Evolutionary conservation across 2,113 vertebrate genomes (phyloP).

Genomic region (Sapayoa aenigma): DNA sequence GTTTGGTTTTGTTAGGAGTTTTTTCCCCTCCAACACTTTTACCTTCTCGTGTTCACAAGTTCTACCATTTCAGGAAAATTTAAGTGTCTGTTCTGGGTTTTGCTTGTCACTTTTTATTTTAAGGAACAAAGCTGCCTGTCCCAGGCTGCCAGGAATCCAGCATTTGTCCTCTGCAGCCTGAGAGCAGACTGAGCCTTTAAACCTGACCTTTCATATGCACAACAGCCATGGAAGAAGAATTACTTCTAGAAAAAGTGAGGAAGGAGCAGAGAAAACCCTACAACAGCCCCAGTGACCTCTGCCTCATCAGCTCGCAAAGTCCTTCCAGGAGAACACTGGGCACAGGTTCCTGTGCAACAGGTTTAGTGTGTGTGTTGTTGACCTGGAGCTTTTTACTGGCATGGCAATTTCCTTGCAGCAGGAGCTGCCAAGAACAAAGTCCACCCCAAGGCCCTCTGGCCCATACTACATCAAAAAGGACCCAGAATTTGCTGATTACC

Average conservation of each 20-base stretch:
- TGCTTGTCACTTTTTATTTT: not conserved
- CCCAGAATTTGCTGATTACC: not conserved
- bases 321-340: not conserved
- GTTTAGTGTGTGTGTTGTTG: not conserved
- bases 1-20: rapidly evolving
- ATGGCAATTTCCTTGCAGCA: not conserved
- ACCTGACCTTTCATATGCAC: not conserved
- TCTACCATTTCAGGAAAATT: not conserved
- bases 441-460: not conserved
- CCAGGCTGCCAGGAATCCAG: not conserved
- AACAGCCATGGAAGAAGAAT: not conserved
- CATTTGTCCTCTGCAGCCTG: not conserved
- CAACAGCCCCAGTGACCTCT: not conserved
- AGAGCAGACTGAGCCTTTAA: not conserved
- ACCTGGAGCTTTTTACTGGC: not conserved
- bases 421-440: not conserved
- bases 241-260: not conserved
- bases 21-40: not conserved
- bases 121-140: not conserved
- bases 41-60: not conserved
- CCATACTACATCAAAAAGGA: not conserved
- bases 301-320: not conserved
- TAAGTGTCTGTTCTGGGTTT: not conserved
- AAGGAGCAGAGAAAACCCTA: not conserved
- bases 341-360: constrained; percentile 20